Base-by-base conservation (phyloP, 2,888 invertebrate species). In the Chrysotoxum bicinctum region DNA sequence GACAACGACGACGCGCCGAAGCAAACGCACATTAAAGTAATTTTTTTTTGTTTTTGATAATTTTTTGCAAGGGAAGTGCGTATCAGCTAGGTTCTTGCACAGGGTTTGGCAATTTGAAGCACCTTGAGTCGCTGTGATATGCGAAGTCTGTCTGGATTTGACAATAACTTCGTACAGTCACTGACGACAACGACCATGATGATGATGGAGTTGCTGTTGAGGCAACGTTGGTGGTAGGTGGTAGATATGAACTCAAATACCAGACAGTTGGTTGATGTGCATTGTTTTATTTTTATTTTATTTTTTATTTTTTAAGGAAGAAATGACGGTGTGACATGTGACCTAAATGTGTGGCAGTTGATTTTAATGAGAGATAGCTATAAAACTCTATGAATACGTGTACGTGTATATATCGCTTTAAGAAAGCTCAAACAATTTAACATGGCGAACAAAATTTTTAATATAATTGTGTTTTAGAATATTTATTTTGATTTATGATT, bases 21-120 rank as follows among this genome's bases (percentile, higher is more conserved):
- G 45, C 58, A 79, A 79, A 84, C 75, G 84, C 84, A 84, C 74
- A 79, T 69, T 79, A 62, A 74, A 56, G 69, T 79, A 37, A 69
- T 78, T 40, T 48, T 37, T 40, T 77, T 62, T 32, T 26, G 26
- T 26, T 26, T 26, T 26, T 26, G 7, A 26, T 26, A 26, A 26
- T 64, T 52, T 40, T 21, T 58, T 69, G 81, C 85, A 76, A 81
- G 85, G 85, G 85, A 85, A 85, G 85, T 85, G 85, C 85, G 85
- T 85, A 85, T 85, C 85, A 85, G 81, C 68, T 76, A 72, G 30
- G 52, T 64, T 66, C 66, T 66, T 66, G 50, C 50, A 50, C 48
- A 62, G 85, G 85, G 85, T 81, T 85, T 85, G 85, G 85, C 85
- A 85, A 85, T 68, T 73, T 62, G 75, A 76, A 73, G 72, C 80